Base-by-base conservation (phyloP, 2,888 invertebrate species). In the Andrena trimmerana region DNA sequence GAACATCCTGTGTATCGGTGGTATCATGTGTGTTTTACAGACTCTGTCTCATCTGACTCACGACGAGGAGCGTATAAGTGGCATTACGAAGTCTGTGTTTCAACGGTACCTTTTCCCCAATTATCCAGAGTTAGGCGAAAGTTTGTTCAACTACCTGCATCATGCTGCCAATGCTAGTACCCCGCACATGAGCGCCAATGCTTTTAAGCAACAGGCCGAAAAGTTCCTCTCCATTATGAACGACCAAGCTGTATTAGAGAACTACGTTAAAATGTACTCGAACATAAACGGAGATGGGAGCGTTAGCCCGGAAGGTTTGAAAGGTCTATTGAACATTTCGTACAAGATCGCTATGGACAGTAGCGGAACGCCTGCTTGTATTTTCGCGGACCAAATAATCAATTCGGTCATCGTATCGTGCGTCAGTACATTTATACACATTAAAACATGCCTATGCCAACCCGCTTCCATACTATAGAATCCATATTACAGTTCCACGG, bases 271-370 rank as follows among this genome's bases (percentile, higher is more conserved):
- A 94, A 96, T 95, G 94, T 95, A 94, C 89, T 93, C 94, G 7
- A 88, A 90, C 16, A 92, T 94, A 24, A 93, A 93, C 36, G 94
- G 92, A 50, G 91, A 90, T 20, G 92, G 93, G 74, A 93, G 94
- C 33, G 96, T 97, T 82, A 95, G 95, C 20, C 96, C 96, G 0
- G 96, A 96, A 1, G 96, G 96, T 20, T 95, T 97, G 54, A 95
- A 95, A 29, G 95, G 95, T 29, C 94, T 98, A 52, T 94, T 98
- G 2, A 96, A 96, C 94, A 96, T 96, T 81, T 97, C 97, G 90
- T 97, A 97, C 93, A 96, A 96, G 90, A 95, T 97, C 42, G 96
- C 97, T 65, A 97, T 97, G 97, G 97, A 97, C 93, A 96, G 96
- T 88, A 97, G 96, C 87, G 89, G 89, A 59, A 96, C 97, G 0